These are phyloP conservation scores for Sternotherus odoratus DNA, from an alignment of 2,797 vertebrate genomes.

Conservation along the genomic window DNA sequence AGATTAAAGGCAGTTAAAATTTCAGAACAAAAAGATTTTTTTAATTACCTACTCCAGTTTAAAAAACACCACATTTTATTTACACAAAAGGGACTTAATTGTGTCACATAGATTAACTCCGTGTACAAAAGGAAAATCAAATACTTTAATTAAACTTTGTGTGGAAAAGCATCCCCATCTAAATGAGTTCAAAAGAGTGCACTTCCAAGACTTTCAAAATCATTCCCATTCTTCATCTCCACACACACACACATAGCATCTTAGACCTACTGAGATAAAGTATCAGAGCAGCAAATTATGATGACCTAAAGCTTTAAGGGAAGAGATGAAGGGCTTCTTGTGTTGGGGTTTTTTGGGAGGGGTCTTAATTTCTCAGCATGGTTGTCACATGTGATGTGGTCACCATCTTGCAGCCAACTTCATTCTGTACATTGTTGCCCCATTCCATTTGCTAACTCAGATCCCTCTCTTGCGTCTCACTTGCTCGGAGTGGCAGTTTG, in stretches of 20 bases:
- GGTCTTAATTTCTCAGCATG: accelerated
- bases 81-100: constrained; percentile 36
- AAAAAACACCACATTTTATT: constrained; percentile 12
- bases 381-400: accelerated
- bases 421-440: accelerated
- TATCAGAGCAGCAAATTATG: too few relatives aligned
- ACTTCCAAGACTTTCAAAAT: constrained; percentile 7
- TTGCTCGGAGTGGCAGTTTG: accelerated
- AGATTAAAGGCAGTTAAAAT: background rate
- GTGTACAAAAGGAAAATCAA: constrained; percentile 48
- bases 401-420: background rate
- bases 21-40: constrained; percentile 2
- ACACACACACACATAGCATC: background rate
- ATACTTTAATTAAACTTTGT: constrained; percentile 39
- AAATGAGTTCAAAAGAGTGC: constrained; percentile 40
- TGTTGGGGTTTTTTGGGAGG: background rate
- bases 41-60: constrained; percentile 41
- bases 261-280: too few relatives aligned
- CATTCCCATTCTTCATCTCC: background rate
- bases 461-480: accelerated
- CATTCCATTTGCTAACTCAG: accelerated
- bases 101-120: constrained; percentile 42
- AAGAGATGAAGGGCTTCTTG: background rate
- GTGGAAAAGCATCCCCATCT: constrained; percentile 33
- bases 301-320: background rate